These are phyloP conservation scores for Pitangus sulphuratus DNA, from an alignment of 2,797 vertebrate species.

Conservation along the genomic window DNA sequence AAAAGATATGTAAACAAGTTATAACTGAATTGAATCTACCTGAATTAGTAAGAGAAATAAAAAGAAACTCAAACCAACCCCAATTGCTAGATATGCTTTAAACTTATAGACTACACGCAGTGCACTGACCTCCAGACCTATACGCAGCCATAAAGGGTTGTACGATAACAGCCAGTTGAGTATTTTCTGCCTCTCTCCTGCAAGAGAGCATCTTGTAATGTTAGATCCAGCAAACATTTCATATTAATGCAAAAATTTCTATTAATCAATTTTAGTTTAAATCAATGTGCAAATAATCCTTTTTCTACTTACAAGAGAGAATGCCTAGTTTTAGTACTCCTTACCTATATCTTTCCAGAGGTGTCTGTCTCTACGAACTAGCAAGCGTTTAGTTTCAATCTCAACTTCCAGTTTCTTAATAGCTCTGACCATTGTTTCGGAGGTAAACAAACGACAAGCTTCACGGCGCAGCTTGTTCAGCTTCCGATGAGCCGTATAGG, in stretches of 20 bases:
- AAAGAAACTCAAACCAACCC: background rate
- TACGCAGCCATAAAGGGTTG: conserved; percentile 94
- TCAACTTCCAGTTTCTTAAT: conserved; percentile 91
- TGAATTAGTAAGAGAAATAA: background rate
- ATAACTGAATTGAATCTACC: background rate
- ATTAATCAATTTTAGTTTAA: background rate
- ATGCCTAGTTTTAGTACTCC: background rate
- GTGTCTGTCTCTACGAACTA: conserved; percentile 91
- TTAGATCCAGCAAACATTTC: background rate
- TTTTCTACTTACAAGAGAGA: background rate
- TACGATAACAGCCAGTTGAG: conserved; percentile 94
- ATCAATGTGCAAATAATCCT: background rate
- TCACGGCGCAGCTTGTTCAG: conserved; percentile 87
- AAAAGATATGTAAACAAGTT: background rate
- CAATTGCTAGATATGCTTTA: background rate
- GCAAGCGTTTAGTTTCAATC: conserved; percentile 86
- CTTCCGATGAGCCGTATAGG: conserved; percentile 87
- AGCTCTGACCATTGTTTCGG: conserved; percentile 85
- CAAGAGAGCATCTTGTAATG: background rate
- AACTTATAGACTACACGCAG: background rate
- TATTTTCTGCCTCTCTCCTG: conserved; percentile 92
- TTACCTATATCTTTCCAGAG: conserved; percentile 96
- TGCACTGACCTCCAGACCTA: conserved; percentile 89
- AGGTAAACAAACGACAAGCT: conserved; percentile 89
- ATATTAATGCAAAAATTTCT: background rate